Base-by-base conservation (phyloP, 1,140 invertebrate species). In the Lethrus apterus region DNA sequence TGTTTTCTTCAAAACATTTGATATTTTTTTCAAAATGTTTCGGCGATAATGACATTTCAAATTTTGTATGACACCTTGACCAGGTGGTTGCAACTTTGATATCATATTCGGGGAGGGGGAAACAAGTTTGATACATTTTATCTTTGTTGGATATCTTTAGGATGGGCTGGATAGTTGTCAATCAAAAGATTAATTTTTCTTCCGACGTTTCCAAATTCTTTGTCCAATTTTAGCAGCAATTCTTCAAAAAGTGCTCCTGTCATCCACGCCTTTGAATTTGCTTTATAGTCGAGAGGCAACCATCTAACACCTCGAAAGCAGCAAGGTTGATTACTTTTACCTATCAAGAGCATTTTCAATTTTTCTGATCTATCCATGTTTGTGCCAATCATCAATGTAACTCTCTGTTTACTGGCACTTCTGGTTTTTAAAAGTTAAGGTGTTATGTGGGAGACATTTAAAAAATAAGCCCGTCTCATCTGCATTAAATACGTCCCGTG, bases 141-240 rank as follows among this genome's bases (percentile, higher is more conserved):
- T 42, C 51, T 52, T 42, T 42, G n/a, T 36, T 51, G 35, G 11
- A 51, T 44, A 20, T 51, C 20, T 48, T 48, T 32, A 26, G 50
- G 50, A 48, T 43, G 64, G 38, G 70, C 61, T 41, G 64, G 50
- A 55, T 64, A 71, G 51, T 73, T 74, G 51, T 75, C 70, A 33
- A 73, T 53, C 44, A 73, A 64, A 33, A 75, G 44, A 11, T 71
- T 44, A 40, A 70, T 69, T 58, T 71, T 68, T 51, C 66, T 44
- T 53, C 63, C 64, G 43, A 59, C 35, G 21, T 36, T 57, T 41
- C 49, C 33, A 56, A 65, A 60, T 51, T 59, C 45, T n/a, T 52
- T 52, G 51, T 65, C 56, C 10, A 68, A 38, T 19, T 62, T 58
- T 44, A 52, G 43, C 10, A 68, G 44, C 57, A 56, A 62, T 42